Evolutionary conservation across 64 coral and sea anemone species (phyloP).

Genomic region (Stichodactyla mertensii): DNA sequence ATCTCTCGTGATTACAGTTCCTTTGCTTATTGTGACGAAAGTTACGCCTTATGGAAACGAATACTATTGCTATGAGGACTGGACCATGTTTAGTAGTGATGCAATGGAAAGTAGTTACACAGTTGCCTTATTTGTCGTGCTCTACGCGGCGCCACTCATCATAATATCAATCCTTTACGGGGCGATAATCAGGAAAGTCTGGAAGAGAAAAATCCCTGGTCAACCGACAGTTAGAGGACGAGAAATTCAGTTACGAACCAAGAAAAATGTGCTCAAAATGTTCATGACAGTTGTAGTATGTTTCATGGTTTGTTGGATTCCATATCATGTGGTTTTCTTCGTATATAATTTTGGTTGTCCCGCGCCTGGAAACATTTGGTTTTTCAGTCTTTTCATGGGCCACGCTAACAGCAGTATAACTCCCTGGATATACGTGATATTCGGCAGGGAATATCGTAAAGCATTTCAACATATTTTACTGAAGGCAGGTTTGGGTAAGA

Average conservation of each 20-base stretch:
- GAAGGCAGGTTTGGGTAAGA: neutral
- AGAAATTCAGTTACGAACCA: neutral
- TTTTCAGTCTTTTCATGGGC: slow-evolving; percentile 28
- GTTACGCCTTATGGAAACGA: neutral
- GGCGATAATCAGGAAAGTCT: slow-evolving; percentile 45
- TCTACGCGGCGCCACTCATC: slow-evolving; percentile 32
- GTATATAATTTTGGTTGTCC: neutral
- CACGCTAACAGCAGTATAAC: slow-evolving; percentile 43
- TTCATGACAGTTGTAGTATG: slow-evolving; percentile 42
- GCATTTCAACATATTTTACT: neutral
- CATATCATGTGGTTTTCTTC: slow-evolving; percentile 26
- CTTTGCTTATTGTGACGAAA: slow-evolving; percentile 33
- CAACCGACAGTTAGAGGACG: neutral
- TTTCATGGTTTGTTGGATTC: slow-evolving; percentile 59
- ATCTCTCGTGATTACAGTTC: slow-evolving; percentile 13
- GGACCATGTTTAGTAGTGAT: neutral
- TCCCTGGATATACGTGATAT: slow-evolving; percentile 37
- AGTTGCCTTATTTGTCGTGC: neutral
- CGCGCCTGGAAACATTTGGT: neutral
- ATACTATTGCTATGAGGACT: slow-evolving; percentile 28
- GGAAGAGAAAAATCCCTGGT: slow-evolving; percentile 47
- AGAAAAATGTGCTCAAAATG: slow-evolving; percentile 49
- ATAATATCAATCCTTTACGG: slow-evolving; percentile 40
- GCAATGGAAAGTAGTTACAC: slow-evolving; percentile 18
- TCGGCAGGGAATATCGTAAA: slow-evolving; percentile 40